Percentiles rank a stretch among this genome's conserved stretches.
Evolutionary conservation across 30 jellyfish, hydroid and myxozoan genomes (phyloP).

Genomic region (Cassiopea xamachana): DNA sequence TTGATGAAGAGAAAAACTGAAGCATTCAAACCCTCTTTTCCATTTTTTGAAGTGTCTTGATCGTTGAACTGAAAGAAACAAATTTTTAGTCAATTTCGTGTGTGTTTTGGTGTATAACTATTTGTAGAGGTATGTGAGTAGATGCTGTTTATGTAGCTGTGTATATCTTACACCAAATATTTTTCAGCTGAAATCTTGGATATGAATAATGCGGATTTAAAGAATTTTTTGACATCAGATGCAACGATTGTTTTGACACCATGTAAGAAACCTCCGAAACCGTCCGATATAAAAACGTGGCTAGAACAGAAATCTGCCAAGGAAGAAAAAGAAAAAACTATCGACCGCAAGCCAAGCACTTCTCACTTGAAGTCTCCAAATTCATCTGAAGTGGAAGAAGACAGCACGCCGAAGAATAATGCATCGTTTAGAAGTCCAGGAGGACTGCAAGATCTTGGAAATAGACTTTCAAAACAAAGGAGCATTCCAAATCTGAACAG

Average conservation of each 20-base stretch:
- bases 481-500: background rate
- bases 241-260: constrained; percentile 61
- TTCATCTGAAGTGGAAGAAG: background rate
- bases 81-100: too few relatives aligned
- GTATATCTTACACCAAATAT: background rate
- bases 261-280: constrained; percentile 80
- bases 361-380: background rate
- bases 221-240: constrained; percentile 33
- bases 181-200: constrained; percentile 21
- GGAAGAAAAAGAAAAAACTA: background rate
- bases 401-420: background rate
- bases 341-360: background rate
- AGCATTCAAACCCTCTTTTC: too few relatives aligned
- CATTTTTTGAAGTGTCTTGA: too few relatives aligned
- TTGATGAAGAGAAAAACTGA: too few relatives aligned
- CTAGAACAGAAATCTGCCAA: constrained; percentile 13
- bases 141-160: background rate
- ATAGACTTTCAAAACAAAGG: background rate
- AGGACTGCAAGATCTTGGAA: background rate
- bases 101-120: too few relatives aligned
- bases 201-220: constrained; percentile 32
- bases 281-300: constrained; percentile 37
- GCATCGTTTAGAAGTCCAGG: constrained; percentile 6
- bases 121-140: background rate
- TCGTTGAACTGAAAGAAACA: too few relatives aligned